Evolutionary conservation across 2,113 vertebrate genomes (phyloP).

Genomic region (Sinosuthora webbiana): DNA sequence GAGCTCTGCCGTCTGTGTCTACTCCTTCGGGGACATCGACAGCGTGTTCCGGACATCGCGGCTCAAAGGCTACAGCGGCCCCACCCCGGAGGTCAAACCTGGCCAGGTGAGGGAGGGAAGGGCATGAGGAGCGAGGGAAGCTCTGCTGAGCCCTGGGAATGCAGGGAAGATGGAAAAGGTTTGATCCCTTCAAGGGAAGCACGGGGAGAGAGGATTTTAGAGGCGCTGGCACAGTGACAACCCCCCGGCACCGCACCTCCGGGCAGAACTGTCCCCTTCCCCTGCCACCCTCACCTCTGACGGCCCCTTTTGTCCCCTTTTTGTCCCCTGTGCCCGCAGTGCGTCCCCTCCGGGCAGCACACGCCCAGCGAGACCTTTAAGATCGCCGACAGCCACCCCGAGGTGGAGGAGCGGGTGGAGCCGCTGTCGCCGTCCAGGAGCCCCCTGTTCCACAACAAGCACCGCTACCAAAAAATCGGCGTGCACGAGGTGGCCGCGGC

Average conservation of each 20-base stretch:
- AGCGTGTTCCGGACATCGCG: slow-evolving; percentile 79
- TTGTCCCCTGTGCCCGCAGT: slow-evolving; percentile 22
- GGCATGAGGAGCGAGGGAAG: background rate
- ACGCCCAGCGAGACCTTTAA: slow-evolving; percentile 75
- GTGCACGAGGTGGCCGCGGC: slow-evolving; percentile 60
- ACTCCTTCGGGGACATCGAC: slow-evolving; percentile 82
- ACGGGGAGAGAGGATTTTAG: background rate
- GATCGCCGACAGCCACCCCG: slow-evolving; percentile 73
- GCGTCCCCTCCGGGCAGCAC: slow-evolving; percentile 43
- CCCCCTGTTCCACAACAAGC: slow-evolving; percentile 74
- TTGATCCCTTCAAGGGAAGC: fast-evolving
- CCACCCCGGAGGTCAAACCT: slow-evolving; percentile 78
- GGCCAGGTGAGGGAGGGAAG: slow-evolving; percentile 77
- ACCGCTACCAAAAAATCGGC: slow-evolving; percentile 68
- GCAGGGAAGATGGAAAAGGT: background rate
- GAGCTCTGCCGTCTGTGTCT: slow-evolving; percentile 87
- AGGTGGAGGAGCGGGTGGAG: slow-evolving; percentile 68
- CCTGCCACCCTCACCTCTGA: background rate
- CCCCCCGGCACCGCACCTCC: fast-evolving
- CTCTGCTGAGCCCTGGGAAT: background rate
- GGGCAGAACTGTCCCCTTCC: background rate
- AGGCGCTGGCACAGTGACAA: fast-evolving
- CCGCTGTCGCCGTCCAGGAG: slow-evolving; percentile 42
- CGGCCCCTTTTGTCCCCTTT: background rate
- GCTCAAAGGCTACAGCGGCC: slow-evolving; percentile 78